Base-by-base conservation (phyloP, 2,113 vertebrate species). In the Prunella fulvescens region DNA sequence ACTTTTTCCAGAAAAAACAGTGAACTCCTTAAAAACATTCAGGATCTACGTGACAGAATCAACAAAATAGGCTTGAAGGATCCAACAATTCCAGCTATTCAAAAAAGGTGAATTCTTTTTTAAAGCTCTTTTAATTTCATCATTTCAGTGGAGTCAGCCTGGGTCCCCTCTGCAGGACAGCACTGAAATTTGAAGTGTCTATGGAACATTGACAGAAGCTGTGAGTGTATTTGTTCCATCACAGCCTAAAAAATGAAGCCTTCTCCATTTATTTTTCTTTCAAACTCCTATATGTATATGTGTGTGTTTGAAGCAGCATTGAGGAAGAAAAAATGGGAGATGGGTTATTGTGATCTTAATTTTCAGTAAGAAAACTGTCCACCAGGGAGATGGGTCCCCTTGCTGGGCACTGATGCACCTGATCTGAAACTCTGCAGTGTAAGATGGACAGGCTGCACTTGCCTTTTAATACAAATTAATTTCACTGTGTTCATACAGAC, bases 1-100 rank as follows among this genome's bases (percentile, higher is more conserved):
- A 93, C 94, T 8, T 97, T 99, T 85, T 92, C 95, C 35, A 85
- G 96, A 54, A 99, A 97, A 97, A 98, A 96, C 40, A 92, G 93
- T 44, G 97, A 97, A 8, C 95, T 99, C 73, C 89, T 98, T 65
- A 98, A 97, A 80, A 98, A 97, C 92, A 97, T 99, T 91, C 98
- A 98, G 81, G 98, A 98, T 77, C 76, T 99, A 16, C 97, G 96
- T 66, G 97, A 96, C 14, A 93, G 92, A 6, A 97, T 98, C 19
- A 97, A 98, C 86, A 97, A 92, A 42, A 97, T 98, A 92, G 98
- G 98, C 22, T 97, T 99, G 53, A 99, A 98, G 86, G 99, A 99
- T 94, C 98, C 99, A 47, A 99, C 99, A 28, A 97, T 98, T 76
- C 99, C 99, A 24, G 99, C 99, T 25, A 94, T 99, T 40, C 99